Conservation (phyloP, 2,113 vertebrate genomes). For the Falcunculus frontatus region DNA sequence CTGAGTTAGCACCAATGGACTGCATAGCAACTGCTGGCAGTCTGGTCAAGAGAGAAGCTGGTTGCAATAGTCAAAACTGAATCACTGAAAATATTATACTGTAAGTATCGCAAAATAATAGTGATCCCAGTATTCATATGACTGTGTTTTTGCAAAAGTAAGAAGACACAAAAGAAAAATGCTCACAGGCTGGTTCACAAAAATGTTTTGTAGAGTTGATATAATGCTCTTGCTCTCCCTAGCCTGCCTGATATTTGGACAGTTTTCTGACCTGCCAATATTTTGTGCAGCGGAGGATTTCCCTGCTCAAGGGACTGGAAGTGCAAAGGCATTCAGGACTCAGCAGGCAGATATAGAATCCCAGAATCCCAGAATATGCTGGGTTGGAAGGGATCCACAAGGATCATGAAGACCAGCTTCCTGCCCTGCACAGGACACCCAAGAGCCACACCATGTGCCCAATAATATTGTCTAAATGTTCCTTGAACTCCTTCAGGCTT, state of each 20-base stretch:
- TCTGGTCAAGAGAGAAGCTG: not conserved
- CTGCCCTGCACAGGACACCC: too few relatives aligned
- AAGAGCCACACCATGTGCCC: too few relatives aligned
- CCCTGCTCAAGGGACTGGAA: rapidly evolving
- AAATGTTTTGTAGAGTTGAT: not conserved
- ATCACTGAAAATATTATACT: not conserved
- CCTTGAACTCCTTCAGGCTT: not conserved
- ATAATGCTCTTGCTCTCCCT: not conserved
- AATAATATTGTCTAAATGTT: not conserved
- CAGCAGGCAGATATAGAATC: not conserved
- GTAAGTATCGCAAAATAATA: not conserved
- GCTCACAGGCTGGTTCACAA: not conserved
- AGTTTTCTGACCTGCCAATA: not conserved
- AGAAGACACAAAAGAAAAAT: not conserved
- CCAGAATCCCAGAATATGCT: not conserved
- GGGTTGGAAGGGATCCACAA: not conserved
- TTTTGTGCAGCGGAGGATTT: not conserved
- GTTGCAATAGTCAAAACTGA: not conserved
- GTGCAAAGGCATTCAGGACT: rapidly evolving
- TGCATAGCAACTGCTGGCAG: not conserved
- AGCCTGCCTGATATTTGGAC: not conserved
- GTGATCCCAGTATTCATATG: not conserved
- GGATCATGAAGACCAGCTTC: not conserved
- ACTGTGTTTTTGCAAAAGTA: not conserved
- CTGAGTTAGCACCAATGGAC: not conserved